These are phyloP conservation scores for Dipodomys spectabilis DNA, from an alignment of 2,113 vertebrate species.

Conservation along the genomic window DNA sequence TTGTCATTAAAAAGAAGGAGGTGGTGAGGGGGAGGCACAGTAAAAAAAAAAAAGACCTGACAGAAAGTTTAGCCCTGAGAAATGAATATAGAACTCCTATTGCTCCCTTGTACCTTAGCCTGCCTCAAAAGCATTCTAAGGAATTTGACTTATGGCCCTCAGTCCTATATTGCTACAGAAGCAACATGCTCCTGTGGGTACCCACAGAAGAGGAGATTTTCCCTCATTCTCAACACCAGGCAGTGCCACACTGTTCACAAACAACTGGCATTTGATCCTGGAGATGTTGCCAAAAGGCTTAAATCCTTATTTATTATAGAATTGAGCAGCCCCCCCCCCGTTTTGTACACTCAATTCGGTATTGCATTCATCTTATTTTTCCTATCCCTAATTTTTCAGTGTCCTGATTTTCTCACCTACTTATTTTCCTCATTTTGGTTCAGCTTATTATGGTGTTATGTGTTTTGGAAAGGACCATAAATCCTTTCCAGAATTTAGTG, in stretches of 20 bases:
- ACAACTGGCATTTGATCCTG: neutral
- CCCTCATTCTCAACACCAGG: neutral
- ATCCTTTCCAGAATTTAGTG: slow-evolving; percentile 14
- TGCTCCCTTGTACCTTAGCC: neutral
- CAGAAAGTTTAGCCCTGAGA: slow-evolving; percentile 56
- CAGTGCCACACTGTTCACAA: slow-evolving; percentile 2
- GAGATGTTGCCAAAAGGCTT: slow-evolving; percentile 20
- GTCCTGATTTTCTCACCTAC: slow-evolving; percentile 21
- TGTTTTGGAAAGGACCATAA: slow-evolving; percentile 36
- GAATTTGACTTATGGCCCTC: neutral
- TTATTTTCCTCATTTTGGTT: slow-evolving; percentile 43
- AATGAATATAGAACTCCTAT: neutral
- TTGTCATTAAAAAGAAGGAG: neutral
- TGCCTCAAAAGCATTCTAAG: neutral
- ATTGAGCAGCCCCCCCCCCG: too few species aligned
- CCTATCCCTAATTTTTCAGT: slow-evolving; percentile 2
- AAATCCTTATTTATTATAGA: slow-evolving; percentile 10
- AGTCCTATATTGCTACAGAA: neutral
- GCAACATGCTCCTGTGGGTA: neutral
- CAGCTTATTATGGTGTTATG: neutral
- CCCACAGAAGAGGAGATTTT: neutral
- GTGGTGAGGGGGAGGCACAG: too few species aligned
- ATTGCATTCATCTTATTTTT: neutral
- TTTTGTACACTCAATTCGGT: neutral
- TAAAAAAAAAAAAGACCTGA: neutral